A percentile compares a stretch with the other conserved stretches of the same genome.
Conservation (phyloP, 2,888 invertebrate genomes). For the Polyploca ridens region DNA sequence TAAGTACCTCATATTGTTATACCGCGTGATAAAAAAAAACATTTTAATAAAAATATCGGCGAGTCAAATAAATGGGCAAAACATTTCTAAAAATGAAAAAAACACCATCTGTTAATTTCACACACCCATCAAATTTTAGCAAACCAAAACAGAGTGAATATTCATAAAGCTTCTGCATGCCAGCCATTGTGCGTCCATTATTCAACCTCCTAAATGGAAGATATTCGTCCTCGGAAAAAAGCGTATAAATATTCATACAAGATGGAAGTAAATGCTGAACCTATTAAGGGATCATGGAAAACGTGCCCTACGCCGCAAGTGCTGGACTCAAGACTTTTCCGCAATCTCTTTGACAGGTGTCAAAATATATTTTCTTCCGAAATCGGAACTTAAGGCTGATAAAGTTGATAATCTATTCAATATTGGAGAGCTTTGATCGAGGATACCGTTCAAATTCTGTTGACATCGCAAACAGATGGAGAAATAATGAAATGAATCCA, state of each 20-base stretch:
- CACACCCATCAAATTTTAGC: slow-evolving; percentile 15
- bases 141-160: slow-evolving; percentile 16
- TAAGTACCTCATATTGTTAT: too few species aligned
- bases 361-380: not conserved
- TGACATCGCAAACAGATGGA: not conserved
- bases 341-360: slow-evolving; percentile 2
- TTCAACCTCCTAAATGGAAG: slow-evolving; percentile 39
- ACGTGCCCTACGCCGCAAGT: slow-evolving; percentile 28
- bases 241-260: slow-evolving; percentile 49
- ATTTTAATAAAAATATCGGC: too few species aligned
- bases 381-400: not conserved
- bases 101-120: not conserved
- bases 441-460: not conserved
- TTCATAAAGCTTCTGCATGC: slow-evolving; percentile 23
- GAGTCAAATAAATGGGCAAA: too few species aligned
- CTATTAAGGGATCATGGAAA: slow-evolving; percentile 48
- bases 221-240: slow-evolving; percentile 32
- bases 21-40: too few species aligned
- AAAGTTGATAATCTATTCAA: not conserved
- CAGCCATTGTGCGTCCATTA: slow-evolving; percentile 31
- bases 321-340: not conserved
- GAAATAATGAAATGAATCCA: not conserved
- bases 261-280: slow-evolving; percentile 35
- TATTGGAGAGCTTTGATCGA: not conserved
- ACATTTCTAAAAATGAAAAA: not conserved